Conservation (phyloP, 2,888 invertebrate species). For the Polydrusus tereticollis region DNA sequence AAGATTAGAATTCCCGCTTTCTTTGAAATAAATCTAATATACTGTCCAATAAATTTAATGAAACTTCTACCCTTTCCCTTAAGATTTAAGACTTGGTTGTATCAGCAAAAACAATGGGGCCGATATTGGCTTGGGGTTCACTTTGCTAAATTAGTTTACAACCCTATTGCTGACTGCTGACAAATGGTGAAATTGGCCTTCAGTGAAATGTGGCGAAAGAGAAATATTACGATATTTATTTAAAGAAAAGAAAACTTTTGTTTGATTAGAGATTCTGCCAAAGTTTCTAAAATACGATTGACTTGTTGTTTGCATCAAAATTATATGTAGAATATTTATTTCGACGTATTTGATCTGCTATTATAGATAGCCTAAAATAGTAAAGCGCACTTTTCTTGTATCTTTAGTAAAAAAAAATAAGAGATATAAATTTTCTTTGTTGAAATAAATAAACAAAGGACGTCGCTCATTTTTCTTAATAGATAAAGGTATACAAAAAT, state of each 20-base stretch:
- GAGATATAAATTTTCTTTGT: no score
- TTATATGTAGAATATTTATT: no score
- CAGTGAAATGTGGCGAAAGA: slow-evolving; percentile 56
- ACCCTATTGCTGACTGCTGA: slow-evolving; percentile 48
- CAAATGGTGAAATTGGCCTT: slow-evolving; percentile 53
- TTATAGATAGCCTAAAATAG: no score
- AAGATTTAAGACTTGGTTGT: slow-evolving; percentile 43
- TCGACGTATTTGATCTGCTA: no score
- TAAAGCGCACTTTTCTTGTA: no score
- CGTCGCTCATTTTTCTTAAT: no score
- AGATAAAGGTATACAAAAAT: no score
- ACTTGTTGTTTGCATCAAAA: background rate
- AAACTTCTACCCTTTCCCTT: slow-evolving; percentile 35
- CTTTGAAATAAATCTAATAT: background rate
- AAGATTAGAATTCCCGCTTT: background rate
- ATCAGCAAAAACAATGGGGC: slow-evolving; percentile 50
- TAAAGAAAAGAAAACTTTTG: slow-evolving; percentile 34
- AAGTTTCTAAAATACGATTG: background rate
- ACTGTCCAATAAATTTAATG: slow-evolving; percentile 27
- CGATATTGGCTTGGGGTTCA: slow-evolving; percentile 46
- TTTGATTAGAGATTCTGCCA: slow-evolving; percentile 33
- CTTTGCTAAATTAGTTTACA: slow-evolving; percentile 51
- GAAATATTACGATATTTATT: slow-evolving; percentile 52
- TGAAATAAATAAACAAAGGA: no score
- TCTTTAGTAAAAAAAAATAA: no score